Percentiles rank a stretch among this genome's conserved stretches.
Evolutionary conservation across 1,140 invertebrate genomes (phyloP).

Genomic region (Sitobion miscanthi): DNA sequence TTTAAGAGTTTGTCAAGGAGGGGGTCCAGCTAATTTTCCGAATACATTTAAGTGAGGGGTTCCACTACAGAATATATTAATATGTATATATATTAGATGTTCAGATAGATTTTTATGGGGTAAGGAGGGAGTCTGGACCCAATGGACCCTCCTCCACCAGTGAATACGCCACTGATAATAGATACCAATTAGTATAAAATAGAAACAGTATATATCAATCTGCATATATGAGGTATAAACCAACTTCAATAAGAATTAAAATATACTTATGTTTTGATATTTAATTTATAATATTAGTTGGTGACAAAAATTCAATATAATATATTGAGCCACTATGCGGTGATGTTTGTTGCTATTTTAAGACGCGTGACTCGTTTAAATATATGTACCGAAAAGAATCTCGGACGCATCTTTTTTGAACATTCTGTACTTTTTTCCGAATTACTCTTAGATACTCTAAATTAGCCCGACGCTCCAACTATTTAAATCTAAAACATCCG

Average conservation of each 20-base stretch:
- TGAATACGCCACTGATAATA: too few species aligned
- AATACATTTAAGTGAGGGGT: too few species aligned
- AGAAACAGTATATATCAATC: neutral
- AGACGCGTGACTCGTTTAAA: neutral
- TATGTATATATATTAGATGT: too few species aligned
- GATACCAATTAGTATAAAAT: neutral
- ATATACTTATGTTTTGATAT: neutral
- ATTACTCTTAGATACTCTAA: too few species aligned
- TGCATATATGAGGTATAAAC: neutral
- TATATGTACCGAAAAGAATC: neutral
- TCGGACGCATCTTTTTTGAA: neutral
- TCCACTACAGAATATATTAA: too few species aligned
- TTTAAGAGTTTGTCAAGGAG: too few species aligned
- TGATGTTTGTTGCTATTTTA: neutral
- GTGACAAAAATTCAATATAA: neutral
- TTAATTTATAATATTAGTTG: neutral
- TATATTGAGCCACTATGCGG: neutral
- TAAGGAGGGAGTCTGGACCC: too few species aligned
- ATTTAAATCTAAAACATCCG: neutral
- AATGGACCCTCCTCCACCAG: too few species aligned
- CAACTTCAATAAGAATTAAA: neutral
- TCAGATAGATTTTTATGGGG: too few species aligned
- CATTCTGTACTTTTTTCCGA: neutral
- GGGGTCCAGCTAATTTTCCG: too few species aligned
- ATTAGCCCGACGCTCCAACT: too few species aligned